Base-by-base conservation (phyloP, 2,113 vertebrate genomes). In the Hippopotamus amphibius region DNA sequence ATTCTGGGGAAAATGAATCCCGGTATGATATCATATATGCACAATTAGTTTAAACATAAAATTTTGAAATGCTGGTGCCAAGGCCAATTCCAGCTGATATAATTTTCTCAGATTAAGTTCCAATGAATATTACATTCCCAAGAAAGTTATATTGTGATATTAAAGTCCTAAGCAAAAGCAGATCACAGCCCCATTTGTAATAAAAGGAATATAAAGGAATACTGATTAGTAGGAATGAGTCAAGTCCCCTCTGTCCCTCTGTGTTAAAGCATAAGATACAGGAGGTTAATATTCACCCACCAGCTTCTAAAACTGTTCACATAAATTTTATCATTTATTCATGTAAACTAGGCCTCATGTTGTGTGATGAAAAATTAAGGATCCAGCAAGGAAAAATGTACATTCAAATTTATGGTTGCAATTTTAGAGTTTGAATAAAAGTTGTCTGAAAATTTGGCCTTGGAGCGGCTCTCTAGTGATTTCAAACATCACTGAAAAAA, bases 61-160 rank as follows among this genome's bases (percentile, higher is more conserved):
- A 94, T 65, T 88, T 88, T 96, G 80, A 97, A 96, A 96, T 74
- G 59, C 43, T 81, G n/a, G 53, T 96, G 57, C 74, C 82, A 96
- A 94, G 72, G 57, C 71, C 43, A 94, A 88, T 97, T 97, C 65
- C 57, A 95, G 74, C 50, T 89, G 77, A 82, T 93, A 3, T 87
- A 95, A 97, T 97, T 97, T 97, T 91, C 74, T 87, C 50, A 96
- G 69, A 96, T 94, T 97, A 93, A 93, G 41, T 96, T 96, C 76
- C 76, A 97, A 37, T 93, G 55, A 86, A 92, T 71, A n/a, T 85
- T 89, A 93, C 21, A 69, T 79, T 93, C 95, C 55, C 84, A 96
- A 96, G 79, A 94, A 93, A 95, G 72, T 94, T 90, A 94, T 90
- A 87, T 28, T 72, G 46, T 95, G 65, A 50, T 93, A 88, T 93